A percentile compares a stretch with the other conserved stretches of the same genome.
phyloP scores from a whole-genome alignment of 2,888 invertebrate genomes.

The Tenthredo scrophulariae region DNA sequence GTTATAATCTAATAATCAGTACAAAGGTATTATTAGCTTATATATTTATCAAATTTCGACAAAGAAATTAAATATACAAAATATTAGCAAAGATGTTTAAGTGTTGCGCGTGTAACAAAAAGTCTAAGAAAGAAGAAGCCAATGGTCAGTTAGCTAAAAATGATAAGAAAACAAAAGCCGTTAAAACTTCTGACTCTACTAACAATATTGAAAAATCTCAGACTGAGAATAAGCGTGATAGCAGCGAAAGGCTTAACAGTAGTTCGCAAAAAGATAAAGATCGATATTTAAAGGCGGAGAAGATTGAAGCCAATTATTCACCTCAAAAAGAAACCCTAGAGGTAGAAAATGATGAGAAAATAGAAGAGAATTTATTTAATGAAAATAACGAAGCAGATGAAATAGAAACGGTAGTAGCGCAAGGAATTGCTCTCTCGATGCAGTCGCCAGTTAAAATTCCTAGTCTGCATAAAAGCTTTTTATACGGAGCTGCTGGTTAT shows the following conservation, averaged over 20 bases:
- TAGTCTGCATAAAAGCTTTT: slow-evolving; percentile 58
- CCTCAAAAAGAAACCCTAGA: background rate
- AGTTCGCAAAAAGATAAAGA: background rate
- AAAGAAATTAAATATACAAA: background rate
- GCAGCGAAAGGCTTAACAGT: background rate
- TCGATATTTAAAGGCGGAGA: background rate
- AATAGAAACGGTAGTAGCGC: background rate
- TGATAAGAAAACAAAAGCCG: background rate
- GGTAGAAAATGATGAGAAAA: background rate
- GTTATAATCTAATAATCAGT: background rate
- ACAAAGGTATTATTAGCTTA: slow-evolving; percentile 12
- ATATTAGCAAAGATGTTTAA: slow-evolving; percentile 70
- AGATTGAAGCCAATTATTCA: background rate
- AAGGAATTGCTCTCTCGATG: background rate
- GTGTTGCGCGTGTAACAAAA: slow-evolving; percentile 73
- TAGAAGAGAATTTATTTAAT: background rate
- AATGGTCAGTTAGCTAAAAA: slow-evolving; percentile 40
- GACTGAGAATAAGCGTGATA: background rate
- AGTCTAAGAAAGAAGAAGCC: slow-evolving; percentile 66
- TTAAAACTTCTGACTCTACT: background rate
- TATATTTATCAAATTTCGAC: background rate
- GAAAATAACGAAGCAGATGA: background rate
- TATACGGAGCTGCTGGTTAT: slow-evolving; percentile 68
- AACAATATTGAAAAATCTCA: background rate
- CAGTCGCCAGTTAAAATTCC: background rate